A percentile compares a stretch with the other conserved stretches of the same genome.
phyloP scores from a whole-genome alignment of 2,113 vertebrate genomes.

The Rhinoderma darwinii region DNA sequence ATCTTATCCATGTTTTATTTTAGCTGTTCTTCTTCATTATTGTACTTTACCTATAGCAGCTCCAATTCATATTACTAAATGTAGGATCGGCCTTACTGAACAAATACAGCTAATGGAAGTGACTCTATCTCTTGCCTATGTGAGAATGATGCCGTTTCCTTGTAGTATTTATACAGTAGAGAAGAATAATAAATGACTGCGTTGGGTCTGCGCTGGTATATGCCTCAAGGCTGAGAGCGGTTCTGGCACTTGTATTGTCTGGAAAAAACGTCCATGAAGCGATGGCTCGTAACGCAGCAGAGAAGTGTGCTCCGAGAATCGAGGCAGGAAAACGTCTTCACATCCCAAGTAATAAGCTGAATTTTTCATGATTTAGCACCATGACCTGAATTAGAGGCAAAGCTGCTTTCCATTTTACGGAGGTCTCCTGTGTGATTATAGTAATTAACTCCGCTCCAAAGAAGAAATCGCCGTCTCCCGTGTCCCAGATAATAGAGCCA shows the following conservation, averaged over 20 bases:
- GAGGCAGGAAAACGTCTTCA: slow-evolving; percentile 45
- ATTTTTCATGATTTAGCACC: slow-evolving; percentile 53
- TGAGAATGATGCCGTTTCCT: neutral
- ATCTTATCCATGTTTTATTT: too few relatives aligned
- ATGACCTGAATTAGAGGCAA: slow-evolving; percentile 34
- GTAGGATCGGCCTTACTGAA: too few relatives aligned
- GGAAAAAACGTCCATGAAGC: neutral
- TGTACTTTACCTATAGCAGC: neutral
- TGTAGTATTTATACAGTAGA: neutral
- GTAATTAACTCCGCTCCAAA: slow-evolving; percentile 33
- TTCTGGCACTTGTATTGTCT: neutral
- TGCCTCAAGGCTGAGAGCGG: neutral
- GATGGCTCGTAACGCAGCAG: neutral
- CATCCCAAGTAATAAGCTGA: slow-evolving; percentile 44
- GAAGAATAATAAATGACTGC: neutral
- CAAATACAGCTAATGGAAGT: neutral
- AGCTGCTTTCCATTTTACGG: slow-evolving; percentile 34
- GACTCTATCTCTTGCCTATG: neutral
- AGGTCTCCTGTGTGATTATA: slow-evolving; percentile 50
- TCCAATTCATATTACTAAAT: neutral
- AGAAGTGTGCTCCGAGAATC: slow-evolving; percentile 39
- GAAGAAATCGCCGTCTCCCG: slow-evolving; percentile 6
- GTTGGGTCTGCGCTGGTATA: neutral
- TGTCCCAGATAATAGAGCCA: slow-evolving; percentile 18
- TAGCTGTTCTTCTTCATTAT: too few relatives aligned